Evolutionary conservation across 2,888 invertebrate genomes (phyloP).

Genomic region (Choreutis nemorana): DNA sequence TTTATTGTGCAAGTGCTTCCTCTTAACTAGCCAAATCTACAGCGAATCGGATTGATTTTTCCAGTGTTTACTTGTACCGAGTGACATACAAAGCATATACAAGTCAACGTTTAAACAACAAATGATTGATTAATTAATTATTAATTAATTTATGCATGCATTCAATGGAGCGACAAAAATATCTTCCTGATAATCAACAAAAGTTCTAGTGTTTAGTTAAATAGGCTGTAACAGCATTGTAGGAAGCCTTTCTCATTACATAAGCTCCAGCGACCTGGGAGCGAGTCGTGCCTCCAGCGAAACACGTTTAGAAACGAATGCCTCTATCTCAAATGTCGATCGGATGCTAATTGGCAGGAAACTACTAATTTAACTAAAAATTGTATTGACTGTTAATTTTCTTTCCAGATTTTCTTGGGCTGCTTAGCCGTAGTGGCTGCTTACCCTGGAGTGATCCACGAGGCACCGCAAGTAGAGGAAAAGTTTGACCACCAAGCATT

Average conservation of each 20-base stretch:
- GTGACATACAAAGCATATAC: too few species aligned
- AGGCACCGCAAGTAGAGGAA: constrained; percentile 40
- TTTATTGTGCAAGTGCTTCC: constrained; percentile 17
- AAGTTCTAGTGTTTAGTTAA: background rate
- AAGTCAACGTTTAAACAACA: background rate
- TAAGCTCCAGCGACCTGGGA: constrained; percentile 19
- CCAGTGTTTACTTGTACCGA: too few species aligned
- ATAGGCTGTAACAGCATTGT: constrained; percentile 11
- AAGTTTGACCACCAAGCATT: constrained; percentile 42
- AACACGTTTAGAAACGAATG: constrained; percentile 24
- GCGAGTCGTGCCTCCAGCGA: constrained; percentile 19
- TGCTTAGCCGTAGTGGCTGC: constrained; percentile 51
- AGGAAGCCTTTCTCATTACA: constrained; percentile 41
- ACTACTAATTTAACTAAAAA: constrained; percentile 1
- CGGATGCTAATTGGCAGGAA: constrained; percentile 6
- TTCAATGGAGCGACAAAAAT: constrained; percentile 24
- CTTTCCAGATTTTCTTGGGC: constrained; percentile 53
- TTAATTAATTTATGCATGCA: constrained; percentile 20
- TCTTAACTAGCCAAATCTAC: background rate
- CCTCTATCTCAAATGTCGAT: constrained; percentile 9
- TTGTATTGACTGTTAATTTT: constrained; percentile 1
- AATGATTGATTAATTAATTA: constrained; percentile 1
- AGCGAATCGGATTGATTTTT: too few species aligned
- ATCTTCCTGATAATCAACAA: constrained; percentile 23
- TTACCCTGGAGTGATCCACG: constrained; percentile 52